Percentiles rank a stretch among this genome's conserved stretches.
Evolutionary conservation across 1,140 invertebrate genomes (phyloP).

Genomic region (Metaphire vulgaris): DNA sequence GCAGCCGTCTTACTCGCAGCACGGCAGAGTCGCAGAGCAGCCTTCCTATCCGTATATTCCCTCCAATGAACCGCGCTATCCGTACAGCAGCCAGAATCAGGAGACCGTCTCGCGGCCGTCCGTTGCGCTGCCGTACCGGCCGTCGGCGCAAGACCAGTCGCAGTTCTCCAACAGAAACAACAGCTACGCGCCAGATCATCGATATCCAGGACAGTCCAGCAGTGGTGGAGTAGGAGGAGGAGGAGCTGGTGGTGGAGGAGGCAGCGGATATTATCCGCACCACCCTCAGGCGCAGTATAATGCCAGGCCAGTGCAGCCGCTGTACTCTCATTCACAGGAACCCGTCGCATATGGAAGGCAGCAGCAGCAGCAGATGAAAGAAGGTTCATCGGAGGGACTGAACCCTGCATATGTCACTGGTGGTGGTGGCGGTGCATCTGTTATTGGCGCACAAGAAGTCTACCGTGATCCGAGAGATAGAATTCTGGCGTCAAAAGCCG

Average conservation of each 20-base stretch:
- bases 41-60: not conserved
- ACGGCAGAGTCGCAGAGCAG: not conserved
- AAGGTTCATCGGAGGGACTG: not conserved
- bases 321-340: not conserved
- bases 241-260: not conserved
- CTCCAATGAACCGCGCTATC: not conserved
- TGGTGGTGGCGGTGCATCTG: not conserved
- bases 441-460: slow-evolving; percentile 52
- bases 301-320: not conserved
- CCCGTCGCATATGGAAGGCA: not conserved
- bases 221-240: not conserved
- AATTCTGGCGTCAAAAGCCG: slow-evolving; percentile 44
- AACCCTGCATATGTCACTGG: not conserved
- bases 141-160: not conserved
- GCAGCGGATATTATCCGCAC: not conserved
- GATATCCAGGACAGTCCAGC: not conserved
- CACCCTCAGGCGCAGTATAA: not conserved
- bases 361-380: not conserved
- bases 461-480: slow-evolving; percentile 52
- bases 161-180: not conserved
- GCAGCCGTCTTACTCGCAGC: slow-evolving; percentile 8
- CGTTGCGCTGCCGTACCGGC: not conserved
- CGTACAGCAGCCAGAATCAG: not conserved
- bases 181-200: not conserved
- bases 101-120: no score